These are phyloP conservation scores for Belgica antarctica DNA, from an alignment of 2,888 invertebrate genomes.

Conservation along the genomic window DNA sequence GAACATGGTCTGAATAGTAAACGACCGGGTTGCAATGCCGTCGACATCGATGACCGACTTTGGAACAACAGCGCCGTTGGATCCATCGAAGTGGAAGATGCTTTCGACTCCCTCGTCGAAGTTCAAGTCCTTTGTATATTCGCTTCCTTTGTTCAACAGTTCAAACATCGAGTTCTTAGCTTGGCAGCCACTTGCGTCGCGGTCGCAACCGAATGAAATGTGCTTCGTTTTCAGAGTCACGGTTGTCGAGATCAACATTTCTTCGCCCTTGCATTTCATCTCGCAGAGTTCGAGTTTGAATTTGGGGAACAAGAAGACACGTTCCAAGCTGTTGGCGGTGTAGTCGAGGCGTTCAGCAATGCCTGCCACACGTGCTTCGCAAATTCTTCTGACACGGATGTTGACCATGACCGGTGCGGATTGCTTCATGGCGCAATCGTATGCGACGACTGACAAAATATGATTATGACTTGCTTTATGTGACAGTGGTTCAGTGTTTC, in stretches of 20 bases:
- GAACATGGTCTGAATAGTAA: constrained; percentile 93
- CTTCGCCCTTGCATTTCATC: constrained; percentile 55
- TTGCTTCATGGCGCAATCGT: constrained; percentile 95
- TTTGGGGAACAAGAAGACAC: constrained; percentile 53
- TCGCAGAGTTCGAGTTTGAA: constrained; percentile 54
- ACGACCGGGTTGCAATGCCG: constrained; percentile 67
- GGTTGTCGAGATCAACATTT: constrained; percentile 52
- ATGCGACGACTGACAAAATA: constrained; percentile 93
- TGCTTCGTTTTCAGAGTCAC: constrained; percentile 60
- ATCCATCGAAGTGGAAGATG: constrained; percentile 95
- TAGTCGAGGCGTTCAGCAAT: constrained; percentile 55
- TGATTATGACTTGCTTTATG: constrained; percentile 93
- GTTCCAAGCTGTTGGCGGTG: constrained; percentile 52
- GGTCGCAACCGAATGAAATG: constrained; percentile 94
- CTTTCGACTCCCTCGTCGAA: constrained; percentile 88
- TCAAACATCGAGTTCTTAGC: constrained; percentile 48
- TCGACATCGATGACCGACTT: constrained; percentile 69
- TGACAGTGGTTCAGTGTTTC: constrained; percentile 89
- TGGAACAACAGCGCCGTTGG: constrained; percentile 83
- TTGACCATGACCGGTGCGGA: constrained; percentile 95
- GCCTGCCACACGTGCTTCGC: constrained; percentile 77
- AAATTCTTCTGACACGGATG: constrained; percentile 83
- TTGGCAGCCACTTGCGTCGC: constrained; percentile 62
- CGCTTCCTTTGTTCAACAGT: constrained; percentile 59
- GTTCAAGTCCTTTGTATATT: constrained; percentile 78